These are phyloP conservation scores for Eilema griseolum DNA, from an alignment of 2,888 invertebrate genomes.

Conservation along the genomic window DNA sequence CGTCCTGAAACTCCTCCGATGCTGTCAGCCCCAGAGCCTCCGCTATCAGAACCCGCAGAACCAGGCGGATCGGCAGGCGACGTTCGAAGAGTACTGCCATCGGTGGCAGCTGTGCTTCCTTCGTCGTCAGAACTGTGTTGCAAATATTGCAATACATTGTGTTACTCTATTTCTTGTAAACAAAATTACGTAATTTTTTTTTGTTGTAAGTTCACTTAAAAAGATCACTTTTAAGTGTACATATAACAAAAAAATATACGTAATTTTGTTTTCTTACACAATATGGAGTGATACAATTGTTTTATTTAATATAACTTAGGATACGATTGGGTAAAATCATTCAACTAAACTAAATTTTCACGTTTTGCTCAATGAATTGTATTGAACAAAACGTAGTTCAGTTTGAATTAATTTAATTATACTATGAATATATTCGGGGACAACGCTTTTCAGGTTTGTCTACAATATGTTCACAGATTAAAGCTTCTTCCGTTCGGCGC, in stretches of 20 bases:
- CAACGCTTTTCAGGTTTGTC: neutral
- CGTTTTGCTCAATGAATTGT: neutral
- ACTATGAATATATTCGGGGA: too few species aligned
- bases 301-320: too few species aligned
- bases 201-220: too few species aligned
- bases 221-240: too few species aligned
- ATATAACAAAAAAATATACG: too few species aligned
- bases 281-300: too few species aligned
- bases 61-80: conserved; percentile 80
- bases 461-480: neutral
- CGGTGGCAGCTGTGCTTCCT: conserved; percentile 97
- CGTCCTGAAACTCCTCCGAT: conserved; percentile 98
- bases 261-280: too few species aligned
- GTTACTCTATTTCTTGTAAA: too few species aligned
- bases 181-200: too few species aligned
- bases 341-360: neutral
- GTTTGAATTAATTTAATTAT: too few species aligned
- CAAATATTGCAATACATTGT: neutral
- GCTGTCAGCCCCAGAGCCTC: conserved; percentile 96
- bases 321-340: too few species aligned
- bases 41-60: conserved; percentile 94
- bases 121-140: conserved; percentile 95
- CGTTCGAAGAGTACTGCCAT: conserved; percentile 95
- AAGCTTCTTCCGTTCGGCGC: too few species aligned
- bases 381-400: neutral